Percentiles rank a stretch among this genome's conserved stretches.
These are phyloP conservation scores for Venusia cambrica DNA, from an alignment of 2,888 invertebrate species.

Conservation along the genomic window DNA sequence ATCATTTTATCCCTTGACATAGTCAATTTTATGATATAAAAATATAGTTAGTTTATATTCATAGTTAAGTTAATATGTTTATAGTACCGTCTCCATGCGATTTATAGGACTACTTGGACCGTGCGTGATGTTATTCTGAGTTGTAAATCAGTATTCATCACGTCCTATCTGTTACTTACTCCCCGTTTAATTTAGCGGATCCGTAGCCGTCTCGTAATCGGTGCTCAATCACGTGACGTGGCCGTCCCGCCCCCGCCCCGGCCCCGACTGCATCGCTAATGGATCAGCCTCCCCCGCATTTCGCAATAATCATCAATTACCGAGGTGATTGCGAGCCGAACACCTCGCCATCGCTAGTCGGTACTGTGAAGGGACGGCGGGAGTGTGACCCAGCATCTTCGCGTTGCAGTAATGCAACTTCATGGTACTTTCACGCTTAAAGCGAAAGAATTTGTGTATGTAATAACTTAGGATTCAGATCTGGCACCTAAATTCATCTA, in stretches of 20 bases:
- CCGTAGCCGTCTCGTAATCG: constrained; percentile 25
- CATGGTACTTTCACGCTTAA: too few species aligned
- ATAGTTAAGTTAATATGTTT: too few species aligned
- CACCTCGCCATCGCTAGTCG: constrained; percentile 43
- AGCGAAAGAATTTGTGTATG: too few species aligned
- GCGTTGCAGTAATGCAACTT: constrained; percentile 1
- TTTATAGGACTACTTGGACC: too few species aligned
- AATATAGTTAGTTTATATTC: too few species aligned
- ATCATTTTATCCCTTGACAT: too few species aligned
- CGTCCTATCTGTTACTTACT: constrained; percentile 22
- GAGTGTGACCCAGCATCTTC: constrained; percentile 8
- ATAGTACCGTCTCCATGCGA: too few species aligned
- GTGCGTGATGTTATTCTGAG: constrained; percentile 12
- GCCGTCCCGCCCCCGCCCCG: constrained; percentile 38
- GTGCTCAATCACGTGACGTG: constrained; percentile 39
- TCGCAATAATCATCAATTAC: constrained; percentile 64
- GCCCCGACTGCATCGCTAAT: constrained; percentile 36
- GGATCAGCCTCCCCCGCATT: constrained; percentile 44
- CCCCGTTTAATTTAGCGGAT: constrained; percentile 21
- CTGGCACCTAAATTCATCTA: too few species aligned
- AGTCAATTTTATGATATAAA: too few species aligned
- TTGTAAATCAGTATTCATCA: constrained; percentile 11
- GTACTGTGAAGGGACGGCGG: too few species aligned
- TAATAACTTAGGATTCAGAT: too few species aligned
- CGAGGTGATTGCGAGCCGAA: constrained; percentile 51